Evolutionary conservation across 2,113 vertebrate genomes (phyloP), one percentile per base, ranked within the genome.

Genomic region (Gallinago jamesoni): DNA sequence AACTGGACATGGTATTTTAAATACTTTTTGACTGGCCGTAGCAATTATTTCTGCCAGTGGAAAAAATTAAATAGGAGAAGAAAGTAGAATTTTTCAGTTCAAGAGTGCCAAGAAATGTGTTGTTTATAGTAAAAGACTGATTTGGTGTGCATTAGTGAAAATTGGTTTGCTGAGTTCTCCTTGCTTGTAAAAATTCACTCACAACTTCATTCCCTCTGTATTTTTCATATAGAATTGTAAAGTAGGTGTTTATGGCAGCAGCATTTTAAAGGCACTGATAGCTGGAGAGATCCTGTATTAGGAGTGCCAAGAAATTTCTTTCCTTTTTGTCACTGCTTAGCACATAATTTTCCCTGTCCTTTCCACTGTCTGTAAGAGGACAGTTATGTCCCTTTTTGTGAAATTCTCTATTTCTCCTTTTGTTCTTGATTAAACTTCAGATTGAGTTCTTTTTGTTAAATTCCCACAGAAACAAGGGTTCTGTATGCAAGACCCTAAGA

Each of bases 1-100:
- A 91, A 91, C 94, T 94, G 68, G 78, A 81, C 69, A 33, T 91
- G 93, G 69, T 96, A 81, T 85, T 93, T 96, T 66, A 60, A 79
- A 86, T 91, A 25, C 43, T 84, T 96, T 90, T 95, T 90, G 70
- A 86, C 63, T 90, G 48, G 55, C 52, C 50, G 43, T 35, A 93
- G 63, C 43, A 83, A 87, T 97, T 93, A 89, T 53, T 96, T 94
- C 88, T 96, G 57, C 69, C 76, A 88, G 72, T 21, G 60, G 89
- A 90, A 93, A 94, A 94, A 84, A 45, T 53, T 89, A 89, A 94
- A 89, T 70, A 50, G 73, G 37, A 79, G 68, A 86, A 70, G 39
- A 78, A 88, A 88, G 60, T 60, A 86, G 60, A 83, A 75, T 60
- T 95, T 94, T 85, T 92, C 76, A 84, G 43, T 89, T 90, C 20